Evolutionary conservation across 2,888 invertebrate species (phyloP), one percentile per base, ranked within the genome.

Genomic region (Anthrax anthrax): DNA sequence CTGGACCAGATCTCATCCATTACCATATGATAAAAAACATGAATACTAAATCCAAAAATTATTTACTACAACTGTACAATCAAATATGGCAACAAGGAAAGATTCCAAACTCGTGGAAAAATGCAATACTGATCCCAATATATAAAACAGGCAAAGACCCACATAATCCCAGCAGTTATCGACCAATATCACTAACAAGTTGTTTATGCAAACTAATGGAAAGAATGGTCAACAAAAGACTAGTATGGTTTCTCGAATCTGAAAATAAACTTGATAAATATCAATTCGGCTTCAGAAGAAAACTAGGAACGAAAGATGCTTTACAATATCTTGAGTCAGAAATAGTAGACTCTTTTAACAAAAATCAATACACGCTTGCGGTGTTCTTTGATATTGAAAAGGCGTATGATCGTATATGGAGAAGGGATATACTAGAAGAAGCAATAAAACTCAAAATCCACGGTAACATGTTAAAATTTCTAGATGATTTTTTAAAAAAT

Each of bases 341-440:
- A 16, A 34, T 34, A 10, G 17, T 32, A 10, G 12, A 17, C 4
- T 12, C 17, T 2, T 42, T 42, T 14, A 17, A 29, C 12, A 29
- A 32, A 34, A 32, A 18, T 5, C 4, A 42, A 42, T 14, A n/a
- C 27, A 17, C 18, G 6, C 4, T 42, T 2, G 18, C 42, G 9
- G n/a, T 42, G 10, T 34, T 42, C 32, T 42, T 42, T 13, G 42
- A 42, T 18, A 32, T 42, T 3, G 42, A 42, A 32, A 42, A 42
- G 17, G 42, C 42, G 12, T 42, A 42, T 32, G 42, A 42, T 16
- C 16, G 9, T 10, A 13, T 32, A 14, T 42, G 32, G 42, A 8
- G 32, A 17, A 13, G 34, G 18, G 10, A 12, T 3, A 17, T 42
- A 10, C 9, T 42, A 18, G 18, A 42, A 14, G 13, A 34, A 8